phyloP scores from a whole-genome alignment of 2,888 invertebrate genomes.

The Deilephila porcellus region DNA sequence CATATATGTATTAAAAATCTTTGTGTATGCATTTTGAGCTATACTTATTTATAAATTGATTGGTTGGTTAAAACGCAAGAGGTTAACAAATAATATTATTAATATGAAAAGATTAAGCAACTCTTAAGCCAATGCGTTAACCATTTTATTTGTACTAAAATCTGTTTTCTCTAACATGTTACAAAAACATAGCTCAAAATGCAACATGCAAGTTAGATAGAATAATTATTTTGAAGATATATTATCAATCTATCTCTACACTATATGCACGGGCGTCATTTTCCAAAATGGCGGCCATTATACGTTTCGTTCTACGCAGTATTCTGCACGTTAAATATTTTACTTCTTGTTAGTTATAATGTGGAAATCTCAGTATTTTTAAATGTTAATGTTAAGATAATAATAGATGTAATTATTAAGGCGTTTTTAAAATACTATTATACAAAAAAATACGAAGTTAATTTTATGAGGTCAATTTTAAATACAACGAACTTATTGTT shows the following conservation, averaged over 20 bases:
- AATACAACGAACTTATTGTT: background rate
- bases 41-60: too few species aligned
- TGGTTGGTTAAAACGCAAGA: background rate
- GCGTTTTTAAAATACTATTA: background rate
- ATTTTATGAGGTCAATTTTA: background rate
- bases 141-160: slow-evolving; percentile 1
- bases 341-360: background rate
- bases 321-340: slow-evolving; percentile 17
- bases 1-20: background rate
- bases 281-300: slow-evolving; percentile 11
- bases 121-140: background rate
- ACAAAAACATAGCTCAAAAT: background rate
- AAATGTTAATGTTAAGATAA: background rate
- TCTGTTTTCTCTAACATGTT: background rate
- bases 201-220: background rate
- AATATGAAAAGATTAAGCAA: background rate
- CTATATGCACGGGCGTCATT: background rate
- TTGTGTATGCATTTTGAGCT: background rate
- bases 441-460: background rate
- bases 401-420: background rate
- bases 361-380: slow-evolving; percentile 19
- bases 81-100: background rate
- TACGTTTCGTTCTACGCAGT: background rate
- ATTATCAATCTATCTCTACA: slow-evolving; percentile 6
- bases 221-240: slow-evolving; percentile 13